Evolutionary conservation across 1,140 invertebrate species (phyloP), one percentile per base, ranked within the genome.

Genomic region (Micrasema minimum): DNA sequence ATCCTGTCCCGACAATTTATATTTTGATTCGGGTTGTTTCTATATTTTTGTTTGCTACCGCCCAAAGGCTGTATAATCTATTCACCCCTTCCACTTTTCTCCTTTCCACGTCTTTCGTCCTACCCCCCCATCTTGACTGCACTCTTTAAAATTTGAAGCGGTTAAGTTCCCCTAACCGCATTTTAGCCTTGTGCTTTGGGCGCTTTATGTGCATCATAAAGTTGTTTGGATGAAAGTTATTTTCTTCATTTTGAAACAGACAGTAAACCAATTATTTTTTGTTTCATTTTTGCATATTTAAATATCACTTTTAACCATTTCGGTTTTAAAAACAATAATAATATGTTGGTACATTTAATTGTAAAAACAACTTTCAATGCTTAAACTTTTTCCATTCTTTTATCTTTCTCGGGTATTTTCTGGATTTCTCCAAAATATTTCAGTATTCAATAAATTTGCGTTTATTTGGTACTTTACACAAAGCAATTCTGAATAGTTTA

Each of bases 171-270:
- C 65, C 37, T 67, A 53, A 35, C 65, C 50, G 35, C 41, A 41
- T 38, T 48, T 41, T 16, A 64, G 59, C 14, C 37, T 55, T 18
- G 37, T 31, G 59, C 57, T 18, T 45, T 53, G 16, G 45, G 53
- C 43, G 62, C 59, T 72, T 69, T 72, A 69, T 72, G 41, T 66
- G 65, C 65, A 23, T 57, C 64, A 65, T 72, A 67, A 61, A 72
- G 57, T 72, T 72, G 20, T 67, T 59, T 41, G n/a, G n/a, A 38
- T 67, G 61, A 20, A 16, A 7, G 26, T 31, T 31, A 4, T 31
- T 31, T 7, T 7, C 26, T 7, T 7, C 7, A 4, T 4, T 31
- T 31, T 31, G 26, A 31, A 7, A 7, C 26, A 2, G 7, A 31
- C 26, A 31, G 7, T 31, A 31, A 55, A 50, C 26, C 2, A 7